Conservation (phyloP, 1,140 invertebrate species). For the Oncopodura yosiiana region DNA sequence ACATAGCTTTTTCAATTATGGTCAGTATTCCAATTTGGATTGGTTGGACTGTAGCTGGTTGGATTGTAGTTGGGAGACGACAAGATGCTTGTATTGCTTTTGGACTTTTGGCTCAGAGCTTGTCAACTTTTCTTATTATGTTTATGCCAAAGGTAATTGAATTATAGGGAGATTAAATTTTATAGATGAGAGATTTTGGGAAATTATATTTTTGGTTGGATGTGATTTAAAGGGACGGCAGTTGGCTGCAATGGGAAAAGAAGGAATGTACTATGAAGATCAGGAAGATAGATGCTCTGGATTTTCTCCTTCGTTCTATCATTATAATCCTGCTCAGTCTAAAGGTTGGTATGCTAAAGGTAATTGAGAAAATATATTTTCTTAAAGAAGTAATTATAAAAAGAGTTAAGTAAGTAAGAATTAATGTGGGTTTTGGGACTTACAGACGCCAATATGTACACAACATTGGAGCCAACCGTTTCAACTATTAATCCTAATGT, state of each 20-base stretch:
- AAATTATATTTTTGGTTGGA: neutral
- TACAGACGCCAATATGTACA: slow-evolving; percentile 62
- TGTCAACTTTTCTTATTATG: slow-evolving; percentile 79
- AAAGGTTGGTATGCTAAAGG: too few species aligned
- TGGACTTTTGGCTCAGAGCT: slow-evolving; percentile 68
- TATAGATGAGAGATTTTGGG: neutral
- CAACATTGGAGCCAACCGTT: slow-evolving; percentile 49
- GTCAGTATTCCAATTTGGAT: slow-evolving; percentile 77
- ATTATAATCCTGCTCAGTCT: slow-evolving; percentile 72
- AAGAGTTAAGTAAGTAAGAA: too few species aligned
- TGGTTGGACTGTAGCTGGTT: slow-evolving; percentile 58
- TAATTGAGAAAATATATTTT: too few species aligned
- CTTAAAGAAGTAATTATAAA: too few species aligned
- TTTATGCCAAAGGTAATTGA: slow-evolving; percentile 66
- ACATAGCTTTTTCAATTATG: slow-evolving; percentile 75
- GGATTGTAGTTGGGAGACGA: slow-evolving; percentile 51
- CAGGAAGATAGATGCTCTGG: slow-evolving; percentile 61
- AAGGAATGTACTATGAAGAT: slow-evolving; percentile 65
- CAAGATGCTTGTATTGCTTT: slow-evolving; percentile 79
- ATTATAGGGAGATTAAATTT: neutral
- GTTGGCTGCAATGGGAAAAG: slow-evolving; percentile 74
- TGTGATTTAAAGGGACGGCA: slow-evolving; percentile 57
- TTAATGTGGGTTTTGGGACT: too few species aligned
- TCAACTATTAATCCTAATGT: slow-evolving; percentile 70
- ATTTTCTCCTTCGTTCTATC: slow-evolving; percentile 80